Evolutionary conservation across 2,888 invertebrate species (phyloP), one percentile per base, ranked within the genome.

Genomic region (Hetaerina titia): DNA sequence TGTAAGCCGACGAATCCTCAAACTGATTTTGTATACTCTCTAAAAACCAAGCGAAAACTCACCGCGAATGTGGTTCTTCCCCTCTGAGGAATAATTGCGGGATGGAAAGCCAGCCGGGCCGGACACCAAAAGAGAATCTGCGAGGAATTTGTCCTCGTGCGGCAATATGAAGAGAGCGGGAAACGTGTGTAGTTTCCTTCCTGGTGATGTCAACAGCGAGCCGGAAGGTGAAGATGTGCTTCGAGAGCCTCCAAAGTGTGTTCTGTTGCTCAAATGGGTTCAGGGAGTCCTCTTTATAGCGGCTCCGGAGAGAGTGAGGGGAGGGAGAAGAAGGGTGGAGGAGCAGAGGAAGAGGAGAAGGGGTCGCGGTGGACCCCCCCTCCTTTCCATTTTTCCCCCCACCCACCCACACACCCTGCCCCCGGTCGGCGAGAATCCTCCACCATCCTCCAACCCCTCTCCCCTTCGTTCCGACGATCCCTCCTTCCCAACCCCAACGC

Each of bases 261-360:
- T 69, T 92, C 92, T 92, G 92, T 74, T 64, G 69, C 92, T 92
- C 69, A 64, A 56, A 92, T 92, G 69, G 90, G 92, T 69, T 69
- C 69, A 69, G 92, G 74, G 56, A 45, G 13, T 57, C 64, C 92
- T 74, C 92, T 92, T 31, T 92, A 92, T 92, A 92, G 92, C 56
- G 92, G 69, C 92, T 69, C 92, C 56, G 92, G 92, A 92, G 92
- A 92, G 74, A 92, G 81, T 22, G 31, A n/a, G 81, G 22, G 31
- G 19, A 13, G 81, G 81, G 81, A 31, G 81, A 31, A 5, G 63
- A 60, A 60, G 60, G 60, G 60, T 8, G 5, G 31, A 31, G 81
- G 13, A 31, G 31, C 25, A 31, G 31, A 31, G 11, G 60, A n/a
- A 13, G 31, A 31, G 81, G 2, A 31, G 31, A 31, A 31, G 81